These are phyloP conservation scores for Catharus fuscescens DNA, from an alignment of 2,113 vertebrate species.

Conservation along the genomic window DNA sequence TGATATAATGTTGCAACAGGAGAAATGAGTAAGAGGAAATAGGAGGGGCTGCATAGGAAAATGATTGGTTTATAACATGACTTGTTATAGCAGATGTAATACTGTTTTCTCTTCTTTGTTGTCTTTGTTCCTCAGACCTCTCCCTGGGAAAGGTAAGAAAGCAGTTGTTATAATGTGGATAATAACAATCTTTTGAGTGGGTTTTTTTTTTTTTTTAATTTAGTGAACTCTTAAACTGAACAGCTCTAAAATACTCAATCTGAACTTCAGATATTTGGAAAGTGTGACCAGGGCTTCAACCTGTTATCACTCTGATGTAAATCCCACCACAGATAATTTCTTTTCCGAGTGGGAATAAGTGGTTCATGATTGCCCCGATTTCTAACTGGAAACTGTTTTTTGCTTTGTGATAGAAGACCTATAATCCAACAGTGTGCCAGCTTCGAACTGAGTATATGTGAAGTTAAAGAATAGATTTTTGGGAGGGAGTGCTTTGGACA, in stretches of 20 bases:
- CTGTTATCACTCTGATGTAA: not conserved
- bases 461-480: not conserved
- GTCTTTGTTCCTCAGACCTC: not conserved
- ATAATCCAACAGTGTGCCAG: not conserved
- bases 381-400: not conserved
- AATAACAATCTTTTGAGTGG: not conserved
- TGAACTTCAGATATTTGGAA: not conserved
- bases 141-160: not conserved
- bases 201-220: not conserved
- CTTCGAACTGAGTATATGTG: not conserved
- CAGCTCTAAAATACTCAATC: not conserved
- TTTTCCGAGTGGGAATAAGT: not conserved
- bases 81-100: not conserved
- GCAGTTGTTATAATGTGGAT: not conserved
- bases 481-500: not conserved
- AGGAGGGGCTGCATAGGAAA: conserved; percentile 15
- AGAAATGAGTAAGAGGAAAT: conserved; percentile 58
- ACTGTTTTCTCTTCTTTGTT: not conserved
- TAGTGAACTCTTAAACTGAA: not conserved
- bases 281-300: not conserved
- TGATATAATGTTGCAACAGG: not conserved
- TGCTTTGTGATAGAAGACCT: not conserved
- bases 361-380: not conserved
- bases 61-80: not conserved
- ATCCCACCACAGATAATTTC: not conserved